Percentiles rank a stretch among this genome's conserved stretches.
phyloP scores from a whole-genome alignment of 2,797 vertebrate species.

The Eulemur coronatus region DNA sequence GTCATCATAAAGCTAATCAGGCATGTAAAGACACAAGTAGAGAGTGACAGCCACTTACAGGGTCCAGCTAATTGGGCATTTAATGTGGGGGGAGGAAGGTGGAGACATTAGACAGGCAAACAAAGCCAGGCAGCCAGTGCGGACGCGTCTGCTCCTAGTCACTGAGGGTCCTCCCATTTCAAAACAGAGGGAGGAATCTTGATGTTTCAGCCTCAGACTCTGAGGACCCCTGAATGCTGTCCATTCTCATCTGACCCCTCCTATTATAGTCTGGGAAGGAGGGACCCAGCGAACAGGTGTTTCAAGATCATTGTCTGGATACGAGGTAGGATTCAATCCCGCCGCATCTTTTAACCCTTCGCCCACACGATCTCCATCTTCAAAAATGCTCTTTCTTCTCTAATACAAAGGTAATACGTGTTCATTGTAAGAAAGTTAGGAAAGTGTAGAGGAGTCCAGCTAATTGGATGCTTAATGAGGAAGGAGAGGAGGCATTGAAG shows the following conservation, averaged over 20 bases:
- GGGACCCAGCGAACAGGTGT: not conserved
- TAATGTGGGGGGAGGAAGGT: accelerated
- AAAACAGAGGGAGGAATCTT: not conserved
- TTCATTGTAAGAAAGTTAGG: not conserved
- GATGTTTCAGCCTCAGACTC: not conserved
- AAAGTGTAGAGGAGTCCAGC: not conserved
- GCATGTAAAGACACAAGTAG: not conserved
- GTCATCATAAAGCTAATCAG: constrained; percentile 18
- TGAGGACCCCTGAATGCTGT: not conserved
- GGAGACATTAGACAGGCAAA: not conserved
- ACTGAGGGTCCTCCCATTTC: accelerated
- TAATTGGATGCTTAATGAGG: not conserved
- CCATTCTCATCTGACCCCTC: not conserved
- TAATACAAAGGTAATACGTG: not conserved
- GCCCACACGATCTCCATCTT: accelerated
- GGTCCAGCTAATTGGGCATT: not conserved
- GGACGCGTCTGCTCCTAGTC: not conserved
- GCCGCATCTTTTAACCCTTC: not conserved
- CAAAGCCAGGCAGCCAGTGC: accelerated
- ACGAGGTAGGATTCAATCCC: not conserved
- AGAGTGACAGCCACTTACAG: not conserved
- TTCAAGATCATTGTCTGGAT: not conserved
- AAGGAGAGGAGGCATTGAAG: not conserved
- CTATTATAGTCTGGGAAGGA: not conserved
- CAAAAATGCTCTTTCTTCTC: not conserved